Evolutionary conservation across 2,888 invertebrate species (phyloP), one percentile per base, ranked within the genome.

Genomic region (Melipona beecheii): DNA sequence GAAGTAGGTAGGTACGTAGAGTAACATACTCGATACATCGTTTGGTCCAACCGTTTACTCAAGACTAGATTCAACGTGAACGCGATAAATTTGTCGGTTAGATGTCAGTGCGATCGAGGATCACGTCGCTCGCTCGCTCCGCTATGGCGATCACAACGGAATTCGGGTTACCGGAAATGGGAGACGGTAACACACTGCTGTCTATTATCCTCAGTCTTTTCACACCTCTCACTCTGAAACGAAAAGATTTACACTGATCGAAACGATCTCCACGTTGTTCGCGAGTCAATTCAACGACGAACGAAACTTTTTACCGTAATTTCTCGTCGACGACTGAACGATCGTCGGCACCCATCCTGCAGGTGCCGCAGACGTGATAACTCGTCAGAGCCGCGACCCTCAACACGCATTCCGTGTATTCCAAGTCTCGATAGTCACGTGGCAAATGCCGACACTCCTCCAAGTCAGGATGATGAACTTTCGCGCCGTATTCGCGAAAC

Each of bases 311-410:
- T 81, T 90, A 97, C 97, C 96, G 95, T 11, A 97, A 93, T 64
- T 96, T 91, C 3, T 96, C 94, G 91, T 98, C 97, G 0, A 98
- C 97, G 0, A 98, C 98, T 4, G 96, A 95, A 66, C 90, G 84
- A 54, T 93, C 94, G 31, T 91, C 90, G 3, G 87, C 78, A 3
- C 97, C 98, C 93, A 97, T 97, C 56, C 96, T 96, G 91, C 97
- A 97, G 0, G 97, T 97, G 19, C 98, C 98, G 0, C 96, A 97
- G 0, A 96, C 97, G 93, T 98, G 98, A 93, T 98, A 97, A 0
- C 97, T 97, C 0, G 97, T 96, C 43, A 97, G 95, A 0, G 96
- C 96, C 15, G 96, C 95, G 56, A 96, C 96, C 77, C 96, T 95
- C 78, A 97, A 94, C 24, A 97, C 92, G 90, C 97, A 97, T 87